These are phyloP conservation scores for Pterocles gutturalis DNA, from an alignment of 2,113 vertebrate species.

Conservation along the genomic window DNA sequence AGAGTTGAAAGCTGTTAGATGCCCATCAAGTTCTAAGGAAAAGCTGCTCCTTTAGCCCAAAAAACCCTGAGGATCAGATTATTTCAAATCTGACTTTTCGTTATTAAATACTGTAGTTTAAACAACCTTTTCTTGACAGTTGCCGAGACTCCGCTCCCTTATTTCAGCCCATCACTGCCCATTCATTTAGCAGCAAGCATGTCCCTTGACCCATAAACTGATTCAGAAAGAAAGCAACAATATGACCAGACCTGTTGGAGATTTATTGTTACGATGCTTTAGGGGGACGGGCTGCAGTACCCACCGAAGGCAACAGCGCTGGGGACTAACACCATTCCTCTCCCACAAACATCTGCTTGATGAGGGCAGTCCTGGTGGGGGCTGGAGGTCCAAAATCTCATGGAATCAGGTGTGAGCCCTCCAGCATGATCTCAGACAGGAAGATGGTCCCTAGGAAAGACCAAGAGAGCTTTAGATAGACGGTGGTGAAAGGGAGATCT, in stretches of 20 bases:
- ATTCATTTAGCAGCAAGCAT: fast-evolving
- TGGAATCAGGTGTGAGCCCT: background rate
- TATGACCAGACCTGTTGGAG: fast-evolving
- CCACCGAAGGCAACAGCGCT: fast-evolving
- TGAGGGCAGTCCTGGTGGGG: fast-evolving
- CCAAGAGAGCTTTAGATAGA: background rate
- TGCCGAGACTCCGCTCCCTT: background rate
- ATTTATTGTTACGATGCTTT: fast-evolving
- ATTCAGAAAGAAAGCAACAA: background rate
- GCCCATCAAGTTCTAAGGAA: background rate
- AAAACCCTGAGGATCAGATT: background rate
- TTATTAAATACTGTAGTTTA: background rate
- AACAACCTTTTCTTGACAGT: background rate
- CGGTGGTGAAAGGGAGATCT: background rate
- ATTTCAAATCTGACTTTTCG: background rate
- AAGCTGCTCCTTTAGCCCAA: background rate
- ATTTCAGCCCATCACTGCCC: background rate
- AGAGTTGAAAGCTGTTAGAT: background rate
- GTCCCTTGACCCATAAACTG: background rate
- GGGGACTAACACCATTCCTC: background rate
- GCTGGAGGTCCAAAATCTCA: background rate
- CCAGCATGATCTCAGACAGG: background rate
- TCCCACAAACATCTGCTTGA: background rate
- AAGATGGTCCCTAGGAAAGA: background rate
- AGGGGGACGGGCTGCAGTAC: background rate